Evolutionary conservation across 2,113 vertebrate species (phyloP).

Genomic region (Alethe castanea): DNA sequence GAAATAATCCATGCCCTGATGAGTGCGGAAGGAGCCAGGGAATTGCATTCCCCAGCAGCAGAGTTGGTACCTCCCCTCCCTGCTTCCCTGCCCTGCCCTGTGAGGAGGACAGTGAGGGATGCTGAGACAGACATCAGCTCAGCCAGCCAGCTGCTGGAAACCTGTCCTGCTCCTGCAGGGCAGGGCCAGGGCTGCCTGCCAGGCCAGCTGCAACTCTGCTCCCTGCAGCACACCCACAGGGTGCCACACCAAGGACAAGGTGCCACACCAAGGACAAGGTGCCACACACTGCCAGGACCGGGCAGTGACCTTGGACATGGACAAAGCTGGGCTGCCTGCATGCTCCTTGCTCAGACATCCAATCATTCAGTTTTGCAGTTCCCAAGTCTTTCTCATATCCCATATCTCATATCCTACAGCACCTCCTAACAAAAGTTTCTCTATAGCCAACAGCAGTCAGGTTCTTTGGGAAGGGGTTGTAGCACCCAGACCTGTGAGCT

Average conservation of each 20-base stretch:
- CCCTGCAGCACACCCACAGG: fast-evolving
- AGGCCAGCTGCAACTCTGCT: background rate
- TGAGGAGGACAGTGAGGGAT: background rate
- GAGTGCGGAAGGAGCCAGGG: background rate
- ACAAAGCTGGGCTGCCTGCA: background rate
- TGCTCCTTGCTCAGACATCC: background rate
- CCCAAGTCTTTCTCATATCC: background rate
- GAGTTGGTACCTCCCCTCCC: background rate
- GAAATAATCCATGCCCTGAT: background rate
- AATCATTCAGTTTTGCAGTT: background rate
- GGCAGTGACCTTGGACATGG: background rate
- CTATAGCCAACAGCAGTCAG: background rate
- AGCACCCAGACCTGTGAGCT: background rate
- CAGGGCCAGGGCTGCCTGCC: background rate
- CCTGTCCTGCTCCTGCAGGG: background rate
- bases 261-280: background rate
- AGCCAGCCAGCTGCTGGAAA: background rate
- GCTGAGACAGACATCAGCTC: background rate
- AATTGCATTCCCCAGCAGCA: background rate
- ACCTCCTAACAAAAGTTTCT: background rate
- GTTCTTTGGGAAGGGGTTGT: background rate
- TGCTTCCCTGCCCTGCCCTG: background rate
- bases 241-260: fast-evolving
- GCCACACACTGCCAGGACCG: fast-evolving
- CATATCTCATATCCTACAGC: background rate